A percentile compares a stretch with the other conserved stretches of the same genome.
Conservation (phyloP, 1,140 invertebrate species). For the Popillia japonica region DNA sequence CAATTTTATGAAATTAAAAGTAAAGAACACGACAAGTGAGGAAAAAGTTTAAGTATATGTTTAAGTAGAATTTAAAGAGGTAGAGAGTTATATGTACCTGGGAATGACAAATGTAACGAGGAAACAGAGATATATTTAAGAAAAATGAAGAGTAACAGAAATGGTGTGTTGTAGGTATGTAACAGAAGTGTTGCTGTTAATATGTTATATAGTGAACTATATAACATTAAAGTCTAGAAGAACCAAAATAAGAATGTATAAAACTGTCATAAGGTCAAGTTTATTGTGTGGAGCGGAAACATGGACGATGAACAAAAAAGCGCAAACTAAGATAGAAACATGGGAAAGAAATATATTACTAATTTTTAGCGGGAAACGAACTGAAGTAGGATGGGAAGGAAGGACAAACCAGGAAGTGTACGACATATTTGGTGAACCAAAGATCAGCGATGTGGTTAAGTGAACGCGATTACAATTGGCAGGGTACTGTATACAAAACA, state of each 20-base stretch:
- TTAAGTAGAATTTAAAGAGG: background rate
- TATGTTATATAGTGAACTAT: background rate
- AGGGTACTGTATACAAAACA: too few relatives aligned
- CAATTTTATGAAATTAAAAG: conserved; percentile 4
- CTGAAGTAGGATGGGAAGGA: background rate
- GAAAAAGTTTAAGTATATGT: background rate
- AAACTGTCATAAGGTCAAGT: conserved; percentile 14
- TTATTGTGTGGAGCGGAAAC: conserved; percentile 8
- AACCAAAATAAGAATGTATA: too few relatives aligned
- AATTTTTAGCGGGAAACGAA: conserved; percentile 4
- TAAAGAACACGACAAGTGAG: background rate
- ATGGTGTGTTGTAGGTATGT: too few relatives aligned
- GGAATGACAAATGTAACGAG: conserved; percentile 14
- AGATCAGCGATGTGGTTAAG: background rate
- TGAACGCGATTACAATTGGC: background rate
- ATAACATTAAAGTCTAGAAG: background rate
- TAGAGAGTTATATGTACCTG: background rate
- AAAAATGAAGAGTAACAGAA: background rate
- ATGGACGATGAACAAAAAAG: background rate
- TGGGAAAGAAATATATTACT: background rate
- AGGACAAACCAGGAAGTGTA: background rate
- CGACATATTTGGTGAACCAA: background rate
- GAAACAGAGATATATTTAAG: conserved; percentile 15
- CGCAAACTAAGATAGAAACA: background rate
- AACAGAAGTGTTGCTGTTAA: too few relatives aligned